A percentile compares a stretch with the other conserved stretches of the same genome.
These are phyloP conservation scores for Caerostris extrusa DNA, from an alignment of 1,140 invertebrate genomes.

Conservation along the genomic window DNA sequence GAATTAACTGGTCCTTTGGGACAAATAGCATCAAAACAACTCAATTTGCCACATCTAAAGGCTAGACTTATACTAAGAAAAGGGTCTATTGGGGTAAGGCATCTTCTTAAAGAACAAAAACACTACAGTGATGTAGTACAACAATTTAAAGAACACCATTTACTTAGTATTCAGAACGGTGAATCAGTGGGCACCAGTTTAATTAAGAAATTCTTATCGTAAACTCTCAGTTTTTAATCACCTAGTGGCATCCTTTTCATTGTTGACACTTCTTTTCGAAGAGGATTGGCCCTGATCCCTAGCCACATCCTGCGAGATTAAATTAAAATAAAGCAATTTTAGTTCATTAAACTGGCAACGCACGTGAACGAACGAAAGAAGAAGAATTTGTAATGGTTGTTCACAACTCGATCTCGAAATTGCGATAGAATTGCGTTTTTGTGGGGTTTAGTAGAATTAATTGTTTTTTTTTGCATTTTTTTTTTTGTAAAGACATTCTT, in stretches of 20 bases:
- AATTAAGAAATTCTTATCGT: conserved; percentile 69
- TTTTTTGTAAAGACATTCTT: not conserved
- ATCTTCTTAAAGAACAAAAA: not conserved
- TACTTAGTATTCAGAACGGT: conserved; percentile 27
- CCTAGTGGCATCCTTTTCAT: conserved; percentile 33
- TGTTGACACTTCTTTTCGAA: conserved; percentile 59
- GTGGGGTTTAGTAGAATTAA: conserved; percentile 13
- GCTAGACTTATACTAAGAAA: not conserved
- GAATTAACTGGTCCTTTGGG: not conserved
- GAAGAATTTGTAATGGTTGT: conserved; percentile 45
- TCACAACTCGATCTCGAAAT: not conserved
- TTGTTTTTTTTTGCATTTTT: conserved; percentile 28
- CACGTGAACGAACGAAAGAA: conserved; percentile 37
- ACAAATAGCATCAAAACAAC: not conserved
- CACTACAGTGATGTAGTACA: not conserved
- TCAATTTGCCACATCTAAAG: not conserved
- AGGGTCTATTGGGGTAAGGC: not conserved
- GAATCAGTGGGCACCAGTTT: conserved; percentile 16
- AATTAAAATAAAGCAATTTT: conserved; percentile 64
- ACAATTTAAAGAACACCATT: conserved; percentile 44
- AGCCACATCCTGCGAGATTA: conserved; percentile 15
- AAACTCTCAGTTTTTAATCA: conserved; percentile 62
- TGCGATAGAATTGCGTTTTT: not conserved
- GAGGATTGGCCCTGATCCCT: not conserved
- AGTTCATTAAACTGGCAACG: conserved; percentile 45